Evolutionary conservation across 2,797 vertebrate genomes (phyloP), one percentile per base, ranked within the genome.

Genomic region (Eulemur coronatus): DNA sequence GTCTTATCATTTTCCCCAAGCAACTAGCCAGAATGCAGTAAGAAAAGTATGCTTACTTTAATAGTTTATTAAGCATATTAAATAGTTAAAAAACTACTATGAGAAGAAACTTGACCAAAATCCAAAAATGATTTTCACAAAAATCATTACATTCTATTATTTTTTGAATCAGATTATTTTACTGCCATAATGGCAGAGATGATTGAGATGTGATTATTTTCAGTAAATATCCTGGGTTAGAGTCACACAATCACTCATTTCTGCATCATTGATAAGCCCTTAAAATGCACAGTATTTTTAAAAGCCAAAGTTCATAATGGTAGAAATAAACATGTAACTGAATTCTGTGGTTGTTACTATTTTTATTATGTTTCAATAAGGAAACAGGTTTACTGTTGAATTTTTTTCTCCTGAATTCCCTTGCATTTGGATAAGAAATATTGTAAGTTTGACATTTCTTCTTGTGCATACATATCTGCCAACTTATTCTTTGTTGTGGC

Each of bases 341-440:
- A 67, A 55, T 84, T 90, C 81, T n/a, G 46, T 41, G 63, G 24
- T 28, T n/a, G 12, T 89, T 8, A 22, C 48, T 85, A 30, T 65
- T 86, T 88, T 86, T 70, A 46, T 38, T 65, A 41, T 22, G 8
- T 84, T 95, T 95, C 87, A 57, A 11, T 43, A 70, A 86, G 12
- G 15, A 89, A 95, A 30, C 35, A 24, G 33, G 26, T 70, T 95
- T 85, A 35, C 7, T 2, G 57, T 20, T 33, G 30, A 13, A 30
- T 61, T n/a, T 28, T 84, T 89, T 52, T 38, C n/a, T 80, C n/a
- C 43, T 80, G 61, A 61, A 55, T 59, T 73, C 87, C 59, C 63
- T 78, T 90, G 43, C 30, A 20, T 46, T 97, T 85, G n/a, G 61
- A 26, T 76, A 33, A 79, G 76, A 96, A 94, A 46, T 33, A 35